phyloP scores from a whole-genome alignment of 2,113 vertebrate species.

The Ia io region DNA sequence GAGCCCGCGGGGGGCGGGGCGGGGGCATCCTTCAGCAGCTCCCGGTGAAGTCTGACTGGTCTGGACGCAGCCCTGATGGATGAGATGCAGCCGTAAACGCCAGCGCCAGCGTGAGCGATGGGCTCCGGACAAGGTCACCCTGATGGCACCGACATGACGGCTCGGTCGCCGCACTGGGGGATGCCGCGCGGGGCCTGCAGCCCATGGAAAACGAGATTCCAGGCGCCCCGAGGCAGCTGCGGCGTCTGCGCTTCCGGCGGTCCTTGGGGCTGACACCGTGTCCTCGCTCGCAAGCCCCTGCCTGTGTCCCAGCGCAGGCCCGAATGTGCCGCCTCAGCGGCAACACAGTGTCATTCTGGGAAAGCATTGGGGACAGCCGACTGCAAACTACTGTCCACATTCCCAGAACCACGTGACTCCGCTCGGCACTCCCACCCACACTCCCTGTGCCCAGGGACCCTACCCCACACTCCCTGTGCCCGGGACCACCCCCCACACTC shows the following conservation, averaged over 20 bases:
- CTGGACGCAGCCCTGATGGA: not conserved
- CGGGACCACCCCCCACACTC: no score
- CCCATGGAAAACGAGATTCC: not conserved
- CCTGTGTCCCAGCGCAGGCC: not conserved
- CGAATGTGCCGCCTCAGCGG: no score
- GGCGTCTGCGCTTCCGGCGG: rapidly evolving
- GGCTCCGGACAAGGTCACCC: not conserved
- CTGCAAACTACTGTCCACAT: not conserved
- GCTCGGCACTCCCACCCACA: not conserved
- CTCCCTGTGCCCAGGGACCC: rapidly evolving
- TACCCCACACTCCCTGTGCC: no score
- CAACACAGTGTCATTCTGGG: not conserved
- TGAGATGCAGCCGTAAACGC: rapidly evolving
- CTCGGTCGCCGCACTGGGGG: rapidly evolving
- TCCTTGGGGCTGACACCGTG: rapidly evolving
- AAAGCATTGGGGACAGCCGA: not conserved
- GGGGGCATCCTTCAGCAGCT: not conserved
- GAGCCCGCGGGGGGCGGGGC: not conserved
- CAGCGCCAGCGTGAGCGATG: not conserved
- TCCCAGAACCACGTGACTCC: not conserved
- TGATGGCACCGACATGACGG: no score
- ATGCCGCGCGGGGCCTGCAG: no score
- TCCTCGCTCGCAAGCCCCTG: not conserved
- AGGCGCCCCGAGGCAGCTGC: rapidly evolving
- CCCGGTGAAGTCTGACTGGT: not conserved